These are phyloP conservation scores for Telenomus remus DNA, from an alignment of 1,140 invertebrate genomes.

Conservation along the genomic window DNA sequence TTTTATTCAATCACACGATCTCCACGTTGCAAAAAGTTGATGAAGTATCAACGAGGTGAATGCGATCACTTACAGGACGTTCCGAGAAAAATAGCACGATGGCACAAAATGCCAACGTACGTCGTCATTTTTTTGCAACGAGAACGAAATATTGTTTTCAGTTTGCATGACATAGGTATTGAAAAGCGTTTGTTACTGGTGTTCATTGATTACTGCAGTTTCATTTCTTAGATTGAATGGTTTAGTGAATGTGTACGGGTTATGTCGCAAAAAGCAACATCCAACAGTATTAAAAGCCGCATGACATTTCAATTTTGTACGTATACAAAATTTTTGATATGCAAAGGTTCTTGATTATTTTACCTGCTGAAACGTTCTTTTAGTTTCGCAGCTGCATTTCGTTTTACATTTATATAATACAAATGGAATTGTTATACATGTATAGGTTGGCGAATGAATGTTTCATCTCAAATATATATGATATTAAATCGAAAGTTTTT, in stretches of 20 bases:
- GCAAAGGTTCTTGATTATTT: conserved; percentile 15
- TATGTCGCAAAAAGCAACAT: conserved; percentile 27
- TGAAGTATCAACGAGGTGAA: not conserved
- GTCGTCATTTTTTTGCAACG: conserved; percentile 21
- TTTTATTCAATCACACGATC: conserved; percentile 26
- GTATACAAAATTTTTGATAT: conserved; percentile 31
- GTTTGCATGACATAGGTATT: conserved; percentile 35
- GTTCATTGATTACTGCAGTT: conserved; percentile 25
- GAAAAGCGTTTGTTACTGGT: conserved; percentile 25
- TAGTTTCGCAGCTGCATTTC: conserved; percentile 14
- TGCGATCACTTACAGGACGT: not conserved
- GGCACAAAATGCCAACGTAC: not conserved
- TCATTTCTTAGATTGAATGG: conserved; percentile 25
- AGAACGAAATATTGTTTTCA: conserved; percentile 11
- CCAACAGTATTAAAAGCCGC: conserved; percentile 45
- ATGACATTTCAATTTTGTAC: conserved; percentile 45
- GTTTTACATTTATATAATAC: conserved; percentile 1
- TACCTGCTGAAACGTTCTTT: conserved; percentile 16
- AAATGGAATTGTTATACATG: conserved; percentile 19
- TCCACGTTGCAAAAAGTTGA: conserved; percentile 16
- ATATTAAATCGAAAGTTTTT: conserved; percentile 23
- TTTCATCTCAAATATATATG: conserved; percentile 26
- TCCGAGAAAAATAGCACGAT: not conserved
- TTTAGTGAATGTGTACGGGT: conserved; percentile 15
- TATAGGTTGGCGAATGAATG: not conserved